These are phyloP conservation scores for Actinopyga echinites DNA, from an alignment of 53 echinoderm and acorn worm genomes.

Conservation along the genomic window DNA sequence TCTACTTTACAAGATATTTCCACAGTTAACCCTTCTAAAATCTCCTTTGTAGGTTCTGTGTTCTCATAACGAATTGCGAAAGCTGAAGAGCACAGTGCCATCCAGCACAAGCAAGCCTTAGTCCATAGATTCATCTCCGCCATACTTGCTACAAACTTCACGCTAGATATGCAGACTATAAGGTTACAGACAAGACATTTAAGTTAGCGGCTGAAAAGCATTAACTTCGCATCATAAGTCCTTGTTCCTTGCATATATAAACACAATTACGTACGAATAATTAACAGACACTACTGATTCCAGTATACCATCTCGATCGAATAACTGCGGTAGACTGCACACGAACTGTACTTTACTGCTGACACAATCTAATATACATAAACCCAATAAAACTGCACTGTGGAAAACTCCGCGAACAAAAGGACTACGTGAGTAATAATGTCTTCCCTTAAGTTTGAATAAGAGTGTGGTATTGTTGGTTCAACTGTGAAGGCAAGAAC, in stretches of 20 bases:
- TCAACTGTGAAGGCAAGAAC: background rate
- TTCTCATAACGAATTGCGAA: background rate
- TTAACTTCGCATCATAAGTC: too few relatives aligned
- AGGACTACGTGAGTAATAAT: background rate
- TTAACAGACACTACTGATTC: too few relatives aligned
- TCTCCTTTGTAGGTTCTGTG: constrained; percentile 12
- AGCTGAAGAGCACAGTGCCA: background rate
- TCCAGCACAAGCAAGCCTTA: background rate
- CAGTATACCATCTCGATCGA: too few relatives aligned
- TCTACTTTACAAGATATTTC: background rate
- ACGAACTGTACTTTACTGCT: too few relatives aligned
- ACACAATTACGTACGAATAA: too few relatives aligned
- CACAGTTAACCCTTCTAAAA: background rate
- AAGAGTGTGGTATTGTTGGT: background rate
- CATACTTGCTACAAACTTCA: background rate
- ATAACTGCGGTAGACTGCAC: too few relatives aligned
- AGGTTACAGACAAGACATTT: too few relatives aligned
- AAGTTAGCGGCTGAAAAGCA: too few relatives aligned
- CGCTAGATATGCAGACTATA: too few relatives aligned
- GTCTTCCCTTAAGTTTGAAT: background rate
- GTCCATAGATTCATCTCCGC: background rate
- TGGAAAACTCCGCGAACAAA: background rate
- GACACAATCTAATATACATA: too few relatives aligned
- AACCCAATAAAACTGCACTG: too few relatives aligned
- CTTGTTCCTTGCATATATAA: too few relatives aligned